Conservation (phyloP, 1,140 invertebrate genomes). For the Cotesia typhae region DNA sequence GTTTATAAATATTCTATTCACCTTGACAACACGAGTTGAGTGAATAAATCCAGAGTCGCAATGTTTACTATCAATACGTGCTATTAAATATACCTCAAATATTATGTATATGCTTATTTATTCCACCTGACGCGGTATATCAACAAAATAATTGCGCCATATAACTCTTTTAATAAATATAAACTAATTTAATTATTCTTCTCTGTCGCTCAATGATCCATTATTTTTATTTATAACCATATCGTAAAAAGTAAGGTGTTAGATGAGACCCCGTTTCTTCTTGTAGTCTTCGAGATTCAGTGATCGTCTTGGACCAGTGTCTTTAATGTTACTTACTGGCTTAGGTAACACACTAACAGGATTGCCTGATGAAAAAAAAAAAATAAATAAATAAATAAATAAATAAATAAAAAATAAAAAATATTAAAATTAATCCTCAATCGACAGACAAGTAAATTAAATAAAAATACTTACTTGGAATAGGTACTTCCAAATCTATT, state of each 20-base stretch:
- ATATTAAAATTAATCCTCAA: constrained; percentile 41
- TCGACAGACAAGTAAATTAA: not conserved
- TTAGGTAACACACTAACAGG: constrained; percentile 79
- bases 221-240: not conserved
- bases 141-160: not conserved
- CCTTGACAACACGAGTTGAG: too few relatives aligned
- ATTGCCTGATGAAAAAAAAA: constrained; percentile 68
- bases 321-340: constrained; percentile 75
- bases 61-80: too few relatives aligned
- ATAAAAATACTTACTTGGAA: constrained; percentile 71
- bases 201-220: not conserved
- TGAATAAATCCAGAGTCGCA: too few relatives aligned
- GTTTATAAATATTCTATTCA: too few relatives aligned
- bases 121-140: too few relatives aligned
- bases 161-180: not conserved
- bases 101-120: too few relatives aligned
- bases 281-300: constrained; percentile 97
- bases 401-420: constrained; percentile 54
- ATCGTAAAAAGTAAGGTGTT: constrained; percentile 49
- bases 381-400: too few relatives aligned
- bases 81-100: too few relatives aligned
- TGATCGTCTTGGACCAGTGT: constrained; percentile 84
- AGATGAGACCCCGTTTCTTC: constrained; percentile 94
- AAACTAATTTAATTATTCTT: not conserved
- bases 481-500: constrained; percentile 88